Conservation (phyloP, 1,140 invertebrate species). For the Bathynomus jamesi region DNA sequence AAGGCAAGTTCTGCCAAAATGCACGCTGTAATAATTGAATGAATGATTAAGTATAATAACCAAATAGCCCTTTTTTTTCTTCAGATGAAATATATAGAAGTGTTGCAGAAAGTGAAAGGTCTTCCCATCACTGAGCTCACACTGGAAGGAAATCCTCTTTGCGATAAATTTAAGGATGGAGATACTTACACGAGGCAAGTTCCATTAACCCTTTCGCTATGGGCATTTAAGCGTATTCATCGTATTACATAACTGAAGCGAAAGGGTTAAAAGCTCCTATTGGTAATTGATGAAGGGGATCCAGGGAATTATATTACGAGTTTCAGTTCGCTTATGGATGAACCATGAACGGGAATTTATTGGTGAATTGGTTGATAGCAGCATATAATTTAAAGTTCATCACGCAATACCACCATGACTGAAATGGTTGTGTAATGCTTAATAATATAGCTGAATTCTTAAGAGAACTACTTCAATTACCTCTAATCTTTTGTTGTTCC, state of each 20-base stretch:
- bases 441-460: too few relatives aligned
- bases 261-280: background rate
- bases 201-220: too few relatives aligned
- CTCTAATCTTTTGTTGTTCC: too few relatives aligned
- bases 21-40: background rate
- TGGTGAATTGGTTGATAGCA: too few relatives aligned
- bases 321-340: too few relatives aligned
- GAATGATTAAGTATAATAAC: background rate
- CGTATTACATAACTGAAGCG: constrained; percentile 14
- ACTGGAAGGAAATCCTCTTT: constrained; percentile 71
- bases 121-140: constrained; percentile 63
- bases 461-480: too few relatives aligned
- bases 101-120: constrained; percentile 60
- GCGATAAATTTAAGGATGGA: constrained; percentile 65
- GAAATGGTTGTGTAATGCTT: too few relatives aligned
- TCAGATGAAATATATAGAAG: constrained; percentile 61
- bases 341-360: too few relatives aligned
- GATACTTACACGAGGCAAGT: constrained; percentile 75
- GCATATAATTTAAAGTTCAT: too few relatives aligned
- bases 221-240: too few relatives aligned
- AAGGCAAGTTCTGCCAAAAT: constrained; percentile 52
- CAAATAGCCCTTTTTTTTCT: constrained; percentile 38
- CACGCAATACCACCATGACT: too few relatives aligned
- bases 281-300: background rate
- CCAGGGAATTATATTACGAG: background rate